These are phyloP conservation scores for Onychomys arenicola DNA, from an alignment of 2,797 vertebrate genomes.

Conservation along the genomic window DNA sequence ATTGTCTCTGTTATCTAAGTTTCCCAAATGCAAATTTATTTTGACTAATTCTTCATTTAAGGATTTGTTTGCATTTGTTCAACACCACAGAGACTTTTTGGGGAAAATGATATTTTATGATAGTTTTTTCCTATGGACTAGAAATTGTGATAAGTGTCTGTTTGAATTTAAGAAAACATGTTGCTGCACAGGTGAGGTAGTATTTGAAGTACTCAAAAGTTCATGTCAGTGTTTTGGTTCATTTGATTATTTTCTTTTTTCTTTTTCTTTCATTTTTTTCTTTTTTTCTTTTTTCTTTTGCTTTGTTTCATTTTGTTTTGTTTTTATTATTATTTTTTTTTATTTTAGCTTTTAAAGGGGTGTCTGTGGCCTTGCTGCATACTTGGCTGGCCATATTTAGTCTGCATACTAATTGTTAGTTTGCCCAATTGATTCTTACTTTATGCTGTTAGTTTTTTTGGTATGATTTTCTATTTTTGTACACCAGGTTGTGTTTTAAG, in stretches of 20 bases:
- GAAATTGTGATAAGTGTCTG: conserved; percentile 82
- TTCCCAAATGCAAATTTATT: conserved; percentile 86
- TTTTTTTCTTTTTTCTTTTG: conserved; percentile 54
- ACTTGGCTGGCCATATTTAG: conserved; percentile 89
- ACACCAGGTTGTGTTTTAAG: conserved; percentile 84
- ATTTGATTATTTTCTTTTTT: conserved; percentile 77
- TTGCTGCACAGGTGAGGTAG: conserved; percentile 88
- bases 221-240: conserved; percentile 89
- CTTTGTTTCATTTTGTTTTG: conserved; percentile 62
- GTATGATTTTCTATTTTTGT: conserved; percentile 83
- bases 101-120: conserved; percentile 78
- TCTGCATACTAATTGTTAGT: conserved; percentile 90
- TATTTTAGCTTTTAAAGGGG: conserved; percentile 76
- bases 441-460: conserved; percentile 86
- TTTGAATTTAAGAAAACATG: conserved; percentile 87
- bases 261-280: neutral
- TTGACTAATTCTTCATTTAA: conserved; percentile 83
- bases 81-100: conserved; percentile 83
- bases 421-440: conserved; percentile 85
- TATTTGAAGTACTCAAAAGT: conserved; percentile 87
- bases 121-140: conserved; percentile 77
- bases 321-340: conserved; percentile 76
- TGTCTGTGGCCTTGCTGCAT: conserved; percentile 88
- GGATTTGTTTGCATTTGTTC: conserved; percentile 86
- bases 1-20: conserved; percentile 63